Evolutionary conservation across 2,888 invertebrate genomes (phyloP).

Genomic region (Phyto melanocephala): DNA sequence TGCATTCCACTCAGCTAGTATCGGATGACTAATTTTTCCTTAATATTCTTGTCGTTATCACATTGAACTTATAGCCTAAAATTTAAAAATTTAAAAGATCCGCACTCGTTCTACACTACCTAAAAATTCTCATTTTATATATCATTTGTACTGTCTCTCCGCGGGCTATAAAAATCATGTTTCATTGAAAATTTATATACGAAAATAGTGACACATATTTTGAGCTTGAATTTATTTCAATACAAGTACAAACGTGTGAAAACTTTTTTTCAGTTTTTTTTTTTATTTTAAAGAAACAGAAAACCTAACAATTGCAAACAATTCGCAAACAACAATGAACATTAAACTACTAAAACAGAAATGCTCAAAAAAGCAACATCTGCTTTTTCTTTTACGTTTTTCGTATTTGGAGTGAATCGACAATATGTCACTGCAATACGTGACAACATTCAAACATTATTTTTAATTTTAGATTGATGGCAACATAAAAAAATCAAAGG

Average conservation of each 20-base stretch:
- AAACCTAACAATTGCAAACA: conserved; percentile 3
- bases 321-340: not conserved
- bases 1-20: too few species aligned
- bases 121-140: not conserved
- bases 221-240: conserved; percentile 5
- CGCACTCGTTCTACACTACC: too few species aligned
- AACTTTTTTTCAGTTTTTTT: not conserved
- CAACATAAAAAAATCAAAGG: not conserved
- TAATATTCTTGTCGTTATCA: too few species aligned
- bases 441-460: conserved; percentile 44
- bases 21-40: too few species aligned
- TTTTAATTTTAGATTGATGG: not conserved
- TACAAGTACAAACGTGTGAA: conserved; percentile 19
- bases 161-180: conserved; percentile 15
- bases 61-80: too few species aligned
- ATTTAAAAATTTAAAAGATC: too few species aligned
- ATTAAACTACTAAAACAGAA: not conserved
- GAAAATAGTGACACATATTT: conserved; percentile 4
- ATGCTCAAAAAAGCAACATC: conserved; percentile 24
- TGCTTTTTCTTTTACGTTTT: conserved; percentile 3
- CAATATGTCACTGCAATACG: conserved; percentile 47
- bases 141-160: not conserved
- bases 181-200: conserved; percentile 22
- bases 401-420: conserved; percentile 21
- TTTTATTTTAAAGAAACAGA: not conserved